A percentile compares a stretch with the other conserved stretches of the same genome.
Evolutionary conservation across 2,797 vertebrate species (phyloP).

Genomic region (Leucoraja ocellata): DNA sequence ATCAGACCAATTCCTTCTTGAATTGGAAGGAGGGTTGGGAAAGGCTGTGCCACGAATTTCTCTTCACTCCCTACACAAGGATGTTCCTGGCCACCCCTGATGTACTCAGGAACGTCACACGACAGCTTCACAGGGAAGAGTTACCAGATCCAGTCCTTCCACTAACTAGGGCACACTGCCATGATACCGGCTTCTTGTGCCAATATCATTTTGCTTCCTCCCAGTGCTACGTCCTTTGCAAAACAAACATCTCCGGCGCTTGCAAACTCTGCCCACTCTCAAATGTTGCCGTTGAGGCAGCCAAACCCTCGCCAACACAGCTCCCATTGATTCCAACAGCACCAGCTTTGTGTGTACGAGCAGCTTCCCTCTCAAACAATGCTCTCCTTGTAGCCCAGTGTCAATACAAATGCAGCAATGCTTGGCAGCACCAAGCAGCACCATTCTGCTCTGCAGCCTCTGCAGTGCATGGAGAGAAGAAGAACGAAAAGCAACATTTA

Average conservation of each 20-base stretch:
- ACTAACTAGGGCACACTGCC: neutral
- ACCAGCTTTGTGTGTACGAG: neutral
- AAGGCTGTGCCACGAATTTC: neutral
- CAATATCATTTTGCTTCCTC: neutral
- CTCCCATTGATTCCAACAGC: slow-evolving; percentile 26
- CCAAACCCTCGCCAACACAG: slow-evolving; percentile 17
- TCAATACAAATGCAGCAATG: neutral
- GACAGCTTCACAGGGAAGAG: neutral
- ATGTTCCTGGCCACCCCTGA: neutral
- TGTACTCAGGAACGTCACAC: neutral
- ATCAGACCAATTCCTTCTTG: no score
- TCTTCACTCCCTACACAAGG: neutral
- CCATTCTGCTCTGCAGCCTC: neutral
- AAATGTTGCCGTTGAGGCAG: neutral
- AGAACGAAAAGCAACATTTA: neutral
- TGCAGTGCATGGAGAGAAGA: no score
- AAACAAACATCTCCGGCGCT: neutral
- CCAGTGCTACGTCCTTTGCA: neutral
- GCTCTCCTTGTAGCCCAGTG: neutral
- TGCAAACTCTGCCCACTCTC: slow-evolving; percentile 13
- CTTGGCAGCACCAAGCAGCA: slow-evolving; percentile 20
- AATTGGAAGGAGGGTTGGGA: neutral
- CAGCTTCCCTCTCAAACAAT: slow-evolving; percentile 23
- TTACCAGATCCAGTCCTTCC: neutral
- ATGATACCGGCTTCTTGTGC: neutral